phyloP scores from a whole-genome alignment of 2,113 vertebrate genomes.

The Toxostoma redivivum region DNA sequence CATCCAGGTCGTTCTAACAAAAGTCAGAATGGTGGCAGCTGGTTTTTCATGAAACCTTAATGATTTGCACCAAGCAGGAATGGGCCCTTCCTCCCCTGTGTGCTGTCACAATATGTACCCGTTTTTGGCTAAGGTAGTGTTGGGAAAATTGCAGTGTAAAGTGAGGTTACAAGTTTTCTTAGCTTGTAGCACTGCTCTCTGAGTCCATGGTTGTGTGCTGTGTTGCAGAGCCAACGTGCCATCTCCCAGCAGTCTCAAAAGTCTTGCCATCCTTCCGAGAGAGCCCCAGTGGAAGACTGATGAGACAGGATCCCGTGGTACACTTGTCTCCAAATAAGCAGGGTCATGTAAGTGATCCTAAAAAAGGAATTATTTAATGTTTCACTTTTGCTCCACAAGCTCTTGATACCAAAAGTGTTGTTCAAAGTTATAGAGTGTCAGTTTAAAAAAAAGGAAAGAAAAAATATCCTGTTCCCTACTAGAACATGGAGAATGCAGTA shows the following conservation, averaged over 20 bases:
- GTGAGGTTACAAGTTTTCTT: background rate
- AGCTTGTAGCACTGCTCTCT: background rate
- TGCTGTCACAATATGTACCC: background rate
- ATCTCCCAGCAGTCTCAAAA: conserved; percentile 86
- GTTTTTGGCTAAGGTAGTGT: background rate
- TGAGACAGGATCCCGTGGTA: conserved; percentile 84
- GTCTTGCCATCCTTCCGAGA: conserved; percentile 87
- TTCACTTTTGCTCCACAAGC: background rate
- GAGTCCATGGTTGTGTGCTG: conserved; percentile 38
- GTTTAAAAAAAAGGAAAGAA: background rate
- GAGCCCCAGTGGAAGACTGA: conserved; percentile 86
- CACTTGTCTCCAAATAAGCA: conserved; percentile 88
- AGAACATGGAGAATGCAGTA: background rate
- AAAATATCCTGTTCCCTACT: background rate
- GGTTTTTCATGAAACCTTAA: background rate
- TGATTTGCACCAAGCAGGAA: background rate
- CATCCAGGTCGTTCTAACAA: background rate
- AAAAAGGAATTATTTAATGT: background rate
- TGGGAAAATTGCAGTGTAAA: background rate
- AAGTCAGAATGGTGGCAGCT: background rate
- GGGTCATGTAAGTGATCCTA: conserved; percentile 80
- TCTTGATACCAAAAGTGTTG: background rate
- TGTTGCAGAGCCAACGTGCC: conserved; percentile 84
- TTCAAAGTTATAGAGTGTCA: background rate
- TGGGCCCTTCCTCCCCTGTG: background rate